These are phyloP conservation scores for Ascaphus truei DNA, from an alignment of 2,113 vertebrate species.

Conservation along the genomic window DNA sequence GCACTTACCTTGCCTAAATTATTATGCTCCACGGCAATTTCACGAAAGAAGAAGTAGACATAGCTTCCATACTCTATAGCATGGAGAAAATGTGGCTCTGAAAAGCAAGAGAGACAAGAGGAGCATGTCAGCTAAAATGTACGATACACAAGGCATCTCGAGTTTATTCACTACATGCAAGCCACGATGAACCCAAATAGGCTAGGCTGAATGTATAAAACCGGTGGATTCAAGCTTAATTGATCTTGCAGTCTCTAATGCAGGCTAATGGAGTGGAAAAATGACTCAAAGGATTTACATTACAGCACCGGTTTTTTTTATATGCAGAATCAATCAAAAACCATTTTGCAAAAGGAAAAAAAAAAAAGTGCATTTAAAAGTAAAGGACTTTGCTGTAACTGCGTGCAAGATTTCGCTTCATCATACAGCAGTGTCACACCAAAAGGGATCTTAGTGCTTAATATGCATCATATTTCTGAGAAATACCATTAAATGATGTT, in stretches of 20 bases:
- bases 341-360: conserved; percentile 42
- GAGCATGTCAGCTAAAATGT: conserved; percentile 4
- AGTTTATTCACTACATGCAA: background rate
- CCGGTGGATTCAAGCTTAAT: conserved; percentile 38
- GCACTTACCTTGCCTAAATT: conserved; percentile 89
- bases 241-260: conserved; percentile 36
- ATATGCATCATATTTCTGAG: conserved; percentile 32
- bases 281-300: conserved; percentile 42
- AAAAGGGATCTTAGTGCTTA: conserved; percentile 15
- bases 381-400: conserved; percentile 30
- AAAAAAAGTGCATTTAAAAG: conserved; percentile 28
- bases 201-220: background rate
- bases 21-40: conserved; percentile 96
- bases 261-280: conserved; percentile 49
- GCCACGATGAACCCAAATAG: background rate
- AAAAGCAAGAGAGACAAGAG: conserved; percentile 42
- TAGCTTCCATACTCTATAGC: conserved; percentile 95
- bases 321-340: conserved; percentile 45
- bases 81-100: conserved; percentile 97
- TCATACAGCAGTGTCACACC: background rate
- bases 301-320: conserved; percentile 41
- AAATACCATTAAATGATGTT: conserved; percentile 24
- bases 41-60: conserved; percentile 97
- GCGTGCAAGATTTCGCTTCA: conserved; percentile 14
- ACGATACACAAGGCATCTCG: background rate